Conservation (phyloP, 2,113 vertebrate species). For the Kryptolebias marmoratus region DNA sequence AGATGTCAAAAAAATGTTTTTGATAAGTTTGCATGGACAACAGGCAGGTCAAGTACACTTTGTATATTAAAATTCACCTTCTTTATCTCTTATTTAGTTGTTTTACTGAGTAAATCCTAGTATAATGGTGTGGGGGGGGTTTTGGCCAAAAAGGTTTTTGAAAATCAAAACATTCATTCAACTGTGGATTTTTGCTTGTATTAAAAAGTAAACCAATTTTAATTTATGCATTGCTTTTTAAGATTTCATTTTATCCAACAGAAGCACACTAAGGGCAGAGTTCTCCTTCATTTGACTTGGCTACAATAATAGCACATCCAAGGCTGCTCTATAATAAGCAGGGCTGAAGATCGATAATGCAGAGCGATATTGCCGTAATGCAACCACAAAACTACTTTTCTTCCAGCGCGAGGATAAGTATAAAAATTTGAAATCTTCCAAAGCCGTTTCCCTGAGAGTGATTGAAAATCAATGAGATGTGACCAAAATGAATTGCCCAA, state of each 20-base stretch:
- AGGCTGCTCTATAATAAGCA: conserved; percentile 45
- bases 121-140: too few relatives aligned
- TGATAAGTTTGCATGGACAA: too few relatives aligned
- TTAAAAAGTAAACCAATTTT: background rate
- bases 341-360: conserved; percentile 50
- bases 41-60: too few relatives aligned
- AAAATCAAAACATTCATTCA: background rate
- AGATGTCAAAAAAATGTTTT: too few relatives aligned
- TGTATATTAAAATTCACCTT: too few relatives aligned
- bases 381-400: conserved; percentile 38
- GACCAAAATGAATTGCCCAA: conserved; percentile 26
- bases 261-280: conserved; percentile 16
- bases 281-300: conserved; percentile 20
- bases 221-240: too few relatives aligned
- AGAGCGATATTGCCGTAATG: conserved; percentile 39
- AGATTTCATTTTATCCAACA: background rate
- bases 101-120: too few relatives aligned
- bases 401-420: conserved; percentile 7
- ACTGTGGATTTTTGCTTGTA: conserved; percentile 1
- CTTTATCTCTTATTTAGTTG: too few relatives aligned
- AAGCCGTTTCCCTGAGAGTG: conserved; percentile 5
- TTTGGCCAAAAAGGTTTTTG: too few relatives aligned
- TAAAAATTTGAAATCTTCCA: conserved; percentile 36
- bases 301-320: conserved; percentile 34
- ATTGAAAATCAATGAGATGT: conserved; percentile 42